phyloP scores from a whole-genome alignment of 2,113 vertebrate genomes.

The Corythornis madagascariensis region DNA sequence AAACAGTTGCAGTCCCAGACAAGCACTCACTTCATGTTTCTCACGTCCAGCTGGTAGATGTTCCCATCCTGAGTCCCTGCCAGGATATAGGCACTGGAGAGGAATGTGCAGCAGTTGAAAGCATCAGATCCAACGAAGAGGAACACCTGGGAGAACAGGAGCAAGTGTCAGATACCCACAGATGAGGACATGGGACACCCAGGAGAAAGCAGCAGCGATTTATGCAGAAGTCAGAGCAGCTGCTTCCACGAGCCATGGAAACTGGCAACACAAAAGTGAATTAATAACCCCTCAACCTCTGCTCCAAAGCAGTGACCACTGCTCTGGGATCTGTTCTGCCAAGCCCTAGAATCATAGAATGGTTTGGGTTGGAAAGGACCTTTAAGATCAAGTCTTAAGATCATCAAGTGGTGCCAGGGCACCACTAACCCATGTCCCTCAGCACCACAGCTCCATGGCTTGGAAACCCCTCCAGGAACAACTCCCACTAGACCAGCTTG shows the following conservation, averaged over 20 bases:
- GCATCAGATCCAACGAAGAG: slow-evolving; percentile 78
- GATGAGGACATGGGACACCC: not conserved
- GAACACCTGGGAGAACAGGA: slow-evolving; percentile 70
- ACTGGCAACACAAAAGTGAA: not conserved
- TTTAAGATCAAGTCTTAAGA: too few species aligned
- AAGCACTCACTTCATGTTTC: slow-evolving; percentile 74
- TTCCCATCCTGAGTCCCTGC: slow-evolving; percentile 82
- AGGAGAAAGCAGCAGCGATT: not conserved
- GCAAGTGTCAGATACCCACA: not conserved
- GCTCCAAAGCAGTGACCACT: not conserved
- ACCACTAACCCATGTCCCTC: too few species aligned
- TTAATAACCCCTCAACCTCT: not conserved
- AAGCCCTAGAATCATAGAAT: too few species aligned
- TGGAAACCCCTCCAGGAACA: too few species aligned
- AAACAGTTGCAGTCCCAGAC: not conserved
- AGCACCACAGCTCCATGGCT: too few species aligned
- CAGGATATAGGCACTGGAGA: slow-evolving; percentile 76
- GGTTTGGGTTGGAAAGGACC: too few species aligned
- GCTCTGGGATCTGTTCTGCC: not conserved
- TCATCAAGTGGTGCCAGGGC: too few species aligned
- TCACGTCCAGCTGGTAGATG: slow-evolving; percentile 81
- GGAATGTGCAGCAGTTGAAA: slow-evolving; percentile 82
- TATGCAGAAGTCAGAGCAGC: not conserved
- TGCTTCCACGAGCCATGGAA: not conserved
- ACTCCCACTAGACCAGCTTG: too few species aligned